These are phyloP conservation scores for Staurois parvus DNA, from an alignment of 2,797 vertebrate genomes.

Conservation along the genomic window DNA sequence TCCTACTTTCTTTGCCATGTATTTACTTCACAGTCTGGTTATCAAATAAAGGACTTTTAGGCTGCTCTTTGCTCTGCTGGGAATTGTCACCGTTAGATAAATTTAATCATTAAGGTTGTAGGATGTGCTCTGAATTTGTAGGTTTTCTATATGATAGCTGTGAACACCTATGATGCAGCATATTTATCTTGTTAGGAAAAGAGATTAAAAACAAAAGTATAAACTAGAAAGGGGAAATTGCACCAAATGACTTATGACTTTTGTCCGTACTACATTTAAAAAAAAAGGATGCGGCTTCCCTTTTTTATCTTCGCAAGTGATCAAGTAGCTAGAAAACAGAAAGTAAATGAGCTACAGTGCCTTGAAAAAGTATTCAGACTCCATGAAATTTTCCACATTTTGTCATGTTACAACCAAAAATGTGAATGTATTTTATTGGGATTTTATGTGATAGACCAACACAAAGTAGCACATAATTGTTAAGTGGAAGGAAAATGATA, in stretches of 20 bases:
- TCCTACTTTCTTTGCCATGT: no score
- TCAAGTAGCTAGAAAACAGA: neutral
- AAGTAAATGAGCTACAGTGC: neutral
- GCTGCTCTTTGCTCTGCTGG: neutral
- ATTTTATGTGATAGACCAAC: no score
- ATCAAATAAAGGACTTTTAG: neutral
- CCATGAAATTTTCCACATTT: no score
- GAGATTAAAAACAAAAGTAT: conserved; percentile 3
- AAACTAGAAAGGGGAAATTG: neutral
- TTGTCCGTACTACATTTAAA: neutral
- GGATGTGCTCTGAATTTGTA: neutral
- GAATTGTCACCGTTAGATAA: conserved; percentile 5
- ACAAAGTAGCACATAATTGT: no score
- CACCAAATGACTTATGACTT: conserved; percentile 12
- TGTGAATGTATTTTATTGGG: no score
- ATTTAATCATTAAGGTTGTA: conserved; percentile 1
- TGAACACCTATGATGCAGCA: neutral
- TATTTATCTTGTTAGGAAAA: conserved; percentile 31
- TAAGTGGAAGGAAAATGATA: no score
- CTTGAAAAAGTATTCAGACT: no score
- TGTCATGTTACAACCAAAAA: no score
- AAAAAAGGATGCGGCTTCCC: neutral
- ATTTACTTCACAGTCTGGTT: neutral
- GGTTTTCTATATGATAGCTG: neutral
- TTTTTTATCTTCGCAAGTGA: neutral